Evolutionary conservation across 2,888 invertebrate species (phyloP), one percentile per base, ranked within the genome.

Genomic region (Portevinia maculata): DNA sequence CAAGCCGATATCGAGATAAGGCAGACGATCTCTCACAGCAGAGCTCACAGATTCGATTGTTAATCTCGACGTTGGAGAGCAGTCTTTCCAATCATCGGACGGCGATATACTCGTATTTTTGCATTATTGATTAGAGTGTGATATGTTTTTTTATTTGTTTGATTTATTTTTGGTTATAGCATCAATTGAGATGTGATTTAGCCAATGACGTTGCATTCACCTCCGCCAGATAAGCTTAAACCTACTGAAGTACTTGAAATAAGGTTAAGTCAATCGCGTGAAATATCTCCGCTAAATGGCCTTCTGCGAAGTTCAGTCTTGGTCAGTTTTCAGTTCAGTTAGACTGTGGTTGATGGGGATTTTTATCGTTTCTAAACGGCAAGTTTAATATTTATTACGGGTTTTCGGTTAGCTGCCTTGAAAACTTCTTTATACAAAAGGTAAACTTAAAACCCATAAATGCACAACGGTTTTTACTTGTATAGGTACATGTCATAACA

Each of bases 41-140:
- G 37, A 60, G 53, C 21, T 32, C 53, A 55, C 65, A 48, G 34
- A 74, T 62, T 55, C 50, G 55, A 79, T 67, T 74, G 67, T 41
- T 62, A 32, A 65, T 74, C 55, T 28, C 17, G 17, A 28, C 13
- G 37, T 17, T 11, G 32, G 30, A 55, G 48, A 34, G 32, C 60
- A 46, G 15, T 74, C 60, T 48, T n/a, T 32, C 59, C 48, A 53
- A 64, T 59, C 53, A 52, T 46, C 59, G 34, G 53, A 44, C 44
- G 59, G n/a, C n/a, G n/a, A n/a, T n/a, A n/a, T n/a, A n/a, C n/a
- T n/a, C n/a, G n/a, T n/a, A n/a, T n/a, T 53, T 62, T 62, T 32
- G 52, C 52, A 19, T 34, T 71, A 53, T 60, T 52, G 60, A 70
- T 59, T 70, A 50, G 67, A 34, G 34, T 50, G 9, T 3, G 11